Percentiles rank a stretch among this genome's conserved stretches.
Conservation (phyloP, 1,140 invertebrate genomes). For the Glossosoma conforme region DNA sequence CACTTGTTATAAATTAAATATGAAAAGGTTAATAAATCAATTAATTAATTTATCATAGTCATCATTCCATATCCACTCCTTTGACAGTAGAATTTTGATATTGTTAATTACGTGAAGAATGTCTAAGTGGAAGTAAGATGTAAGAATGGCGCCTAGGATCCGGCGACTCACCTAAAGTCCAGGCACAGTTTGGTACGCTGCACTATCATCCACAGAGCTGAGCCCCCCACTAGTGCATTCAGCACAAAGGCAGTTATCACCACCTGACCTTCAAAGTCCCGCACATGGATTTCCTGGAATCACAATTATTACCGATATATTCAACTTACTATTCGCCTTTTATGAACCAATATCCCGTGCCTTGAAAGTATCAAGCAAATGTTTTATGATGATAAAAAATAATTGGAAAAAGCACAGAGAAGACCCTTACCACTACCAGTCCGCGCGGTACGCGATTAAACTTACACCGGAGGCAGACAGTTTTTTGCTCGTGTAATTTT, state of each 20-base stretch:
- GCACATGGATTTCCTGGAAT: slow-evolving; percentile 74
- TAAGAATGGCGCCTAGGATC: too few relatives aligned
- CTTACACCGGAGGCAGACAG: too few relatives aligned
- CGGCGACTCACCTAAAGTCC: slow-evolving; percentile 70
- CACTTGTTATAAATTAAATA: neutral
- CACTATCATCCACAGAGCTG: slow-evolving; percentile 79
- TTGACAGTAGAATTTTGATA: neutral
- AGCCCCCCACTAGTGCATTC: slow-evolving; percentile 72
- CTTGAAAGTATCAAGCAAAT: too few relatives aligned
- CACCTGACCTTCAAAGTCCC: slow-evolving; percentile 70
- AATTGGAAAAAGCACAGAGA: too few relatives aligned
- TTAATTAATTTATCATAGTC: neutral
- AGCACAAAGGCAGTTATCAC: slow-evolving; percentile 76
- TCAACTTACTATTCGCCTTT: too few relatives aligned
- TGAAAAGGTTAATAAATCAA: neutral
- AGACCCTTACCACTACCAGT: too few relatives aligned
- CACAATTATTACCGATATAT: too few relatives aligned
- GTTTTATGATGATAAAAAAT: too few relatives aligned
- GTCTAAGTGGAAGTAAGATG: too few relatives aligned
- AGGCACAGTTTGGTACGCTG: slow-evolving; percentile 90
- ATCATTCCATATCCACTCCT: neutral
- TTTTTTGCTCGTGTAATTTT: too few relatives aligned
- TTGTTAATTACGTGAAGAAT: neutral
- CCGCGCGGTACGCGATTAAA: too few relatives aligned
- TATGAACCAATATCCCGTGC: too few relatives aligned